Evolutionary conservation across 2,797 vertebrate genomes (phyloP).

Genomic region (Alcedo atthis): DNA sequence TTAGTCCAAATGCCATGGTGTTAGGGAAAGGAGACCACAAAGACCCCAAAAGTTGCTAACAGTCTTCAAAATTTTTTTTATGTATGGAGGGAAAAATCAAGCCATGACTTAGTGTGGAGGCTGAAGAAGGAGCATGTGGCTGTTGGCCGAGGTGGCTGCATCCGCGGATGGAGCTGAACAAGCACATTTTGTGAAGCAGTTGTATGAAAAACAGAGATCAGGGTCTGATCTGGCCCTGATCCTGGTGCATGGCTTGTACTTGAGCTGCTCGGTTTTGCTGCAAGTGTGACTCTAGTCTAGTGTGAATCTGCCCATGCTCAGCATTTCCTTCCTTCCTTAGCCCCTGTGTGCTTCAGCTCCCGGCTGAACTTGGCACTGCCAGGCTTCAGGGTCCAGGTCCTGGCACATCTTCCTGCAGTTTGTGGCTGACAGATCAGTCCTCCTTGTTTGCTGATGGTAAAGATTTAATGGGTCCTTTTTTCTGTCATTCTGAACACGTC

Average conservation of each 20-base stretch:
- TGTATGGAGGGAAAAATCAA: neutral
- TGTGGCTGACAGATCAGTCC: neutral
- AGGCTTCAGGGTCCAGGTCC: fast-evolving
- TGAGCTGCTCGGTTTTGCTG: neutral
- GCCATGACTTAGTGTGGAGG: neutral
- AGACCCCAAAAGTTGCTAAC: neutral
- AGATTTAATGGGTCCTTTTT: neutral
- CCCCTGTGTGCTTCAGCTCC: fast-evolving
- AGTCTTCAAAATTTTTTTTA: neutral
- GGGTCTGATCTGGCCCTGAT: neutral
- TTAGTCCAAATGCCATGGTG: fast-evolving
- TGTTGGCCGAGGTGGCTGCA: neutral
- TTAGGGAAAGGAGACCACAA: neutral
- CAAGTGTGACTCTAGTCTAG: neutral
- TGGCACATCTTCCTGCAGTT: fast-evolving
- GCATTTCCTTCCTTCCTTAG: neutral
- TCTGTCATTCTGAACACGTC: neutral
- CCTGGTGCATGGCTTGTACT: fast-evolving
- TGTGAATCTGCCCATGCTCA: neutral
- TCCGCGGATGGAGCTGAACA: fast-evolving
- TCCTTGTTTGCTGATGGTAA: neutral
- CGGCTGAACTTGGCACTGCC: fast-evolving
- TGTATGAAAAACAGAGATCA: fast-evolving
- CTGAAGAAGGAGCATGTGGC: neutral
- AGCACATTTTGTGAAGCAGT: neutral